Percentiles rank a stretch among this genome's conserved stretches.
phyloP scores from a whole-genome alignment of 1,140 invertebrate species.

The Cephus cinctus region DNA sequence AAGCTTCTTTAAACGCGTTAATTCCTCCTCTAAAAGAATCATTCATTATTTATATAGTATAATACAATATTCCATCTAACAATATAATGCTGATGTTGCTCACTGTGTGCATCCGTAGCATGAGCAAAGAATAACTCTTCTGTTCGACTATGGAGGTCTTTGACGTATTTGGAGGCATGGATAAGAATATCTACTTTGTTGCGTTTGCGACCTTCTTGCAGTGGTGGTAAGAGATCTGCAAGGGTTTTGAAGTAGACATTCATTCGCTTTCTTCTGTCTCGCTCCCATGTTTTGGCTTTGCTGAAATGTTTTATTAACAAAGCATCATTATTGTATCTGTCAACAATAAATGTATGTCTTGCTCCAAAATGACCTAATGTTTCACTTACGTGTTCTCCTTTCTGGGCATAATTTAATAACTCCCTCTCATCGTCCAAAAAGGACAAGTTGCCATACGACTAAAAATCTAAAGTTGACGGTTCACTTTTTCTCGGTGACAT shows the following conservation, averaged over 20 bases:
- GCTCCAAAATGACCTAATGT: conserved; percentile 5
- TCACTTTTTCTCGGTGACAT: no score
- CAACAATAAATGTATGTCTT: not conserved
- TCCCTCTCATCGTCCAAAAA: conserved; percentile 13
- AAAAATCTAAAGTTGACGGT: no score
- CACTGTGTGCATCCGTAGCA: conserved; percentile 49
- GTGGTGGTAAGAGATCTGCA: conserved; percentile 52
- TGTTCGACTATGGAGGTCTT: conserved; percentile 50
- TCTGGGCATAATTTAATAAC: conserved; percentile 50
- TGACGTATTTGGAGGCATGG: conserved; percentile 55
- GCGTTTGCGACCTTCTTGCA: conserved; percentile 52
- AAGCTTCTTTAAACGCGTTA: conserved; percentile 47
- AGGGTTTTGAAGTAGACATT: conserved; percentile 55
- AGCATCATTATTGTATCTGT: not conserved
- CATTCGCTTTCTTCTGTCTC: conserved; percentile 56
- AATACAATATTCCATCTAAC: not conserved
- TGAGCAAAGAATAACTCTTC: conserved; percentile 47
- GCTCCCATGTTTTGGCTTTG: conserved; percentile 59
- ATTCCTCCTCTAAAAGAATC: conserved; percentile 45
- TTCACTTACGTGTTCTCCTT: conserved; percentile 50
- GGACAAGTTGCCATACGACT: no score
- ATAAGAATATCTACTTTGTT: conserved; percentile 57
- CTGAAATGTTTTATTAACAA: conserved; percentile 22
- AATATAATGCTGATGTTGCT: conserved; percentile 18
- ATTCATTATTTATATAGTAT: not conserved